phyloP scores from a whole-genome alignment of 2,888 invertebrate species.

The Andrena flavipes region DNA sequence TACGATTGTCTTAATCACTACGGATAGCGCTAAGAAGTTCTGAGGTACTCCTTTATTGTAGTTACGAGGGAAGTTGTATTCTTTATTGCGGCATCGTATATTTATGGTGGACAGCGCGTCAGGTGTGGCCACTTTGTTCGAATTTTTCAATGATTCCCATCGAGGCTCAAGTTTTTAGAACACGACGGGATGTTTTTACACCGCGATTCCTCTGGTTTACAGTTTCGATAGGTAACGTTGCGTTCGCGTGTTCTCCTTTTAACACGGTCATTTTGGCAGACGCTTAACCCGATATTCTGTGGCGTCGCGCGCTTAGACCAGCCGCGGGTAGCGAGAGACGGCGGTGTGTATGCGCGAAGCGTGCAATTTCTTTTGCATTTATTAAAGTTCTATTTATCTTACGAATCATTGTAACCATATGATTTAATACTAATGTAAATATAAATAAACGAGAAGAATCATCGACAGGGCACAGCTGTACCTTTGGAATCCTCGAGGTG shows the following conservation, averaged over 20 bases:
- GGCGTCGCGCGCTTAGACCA: conserved; percentile 3
- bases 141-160: neutral
- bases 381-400: conserved; percentile 58
- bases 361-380: conserved; percentile 63
- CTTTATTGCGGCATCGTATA: conserved; percentile 16
- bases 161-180: neutral
- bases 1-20: conserved; percentile 49
- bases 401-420: conserved; percentile 57
- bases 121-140: neutral
- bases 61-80: conserved; percentile 17
- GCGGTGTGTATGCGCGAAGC: conserved; percentile 33
- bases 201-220: conserved; percentile 4
- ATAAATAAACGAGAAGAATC: conserved; percentile 57
- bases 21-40: conserved; percentile 34
- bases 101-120: conserved; percentile 22
- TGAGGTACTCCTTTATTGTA: conserved; percentile 36
- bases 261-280: neutral
- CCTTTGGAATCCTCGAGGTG: conserved; percentile 6
- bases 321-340: neutral
- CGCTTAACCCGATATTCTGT: neutral
- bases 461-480: conserved; percentile 16
- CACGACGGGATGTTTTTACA: neutral
- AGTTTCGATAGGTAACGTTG: neutral
- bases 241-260: conserved; percentile 1
- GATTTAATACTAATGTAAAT: conserved; percentile 64